These are phyloP conservation scores for Marronus borbonicus DNA, from an alignment of 2,888 invertebrate genomes.

Conservation along the genomic window DNA sequence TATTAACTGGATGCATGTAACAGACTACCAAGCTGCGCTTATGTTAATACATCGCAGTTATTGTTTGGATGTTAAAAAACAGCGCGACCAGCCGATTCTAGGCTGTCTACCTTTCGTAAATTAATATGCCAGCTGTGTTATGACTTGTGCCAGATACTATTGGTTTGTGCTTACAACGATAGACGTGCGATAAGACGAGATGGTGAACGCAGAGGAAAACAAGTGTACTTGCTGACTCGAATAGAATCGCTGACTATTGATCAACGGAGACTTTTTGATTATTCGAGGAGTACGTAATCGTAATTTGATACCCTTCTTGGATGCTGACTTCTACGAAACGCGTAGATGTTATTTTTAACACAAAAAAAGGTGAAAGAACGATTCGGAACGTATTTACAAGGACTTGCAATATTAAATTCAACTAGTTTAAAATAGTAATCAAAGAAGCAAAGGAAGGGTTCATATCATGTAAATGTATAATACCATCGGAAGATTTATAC, in stretches of 20 bases:
- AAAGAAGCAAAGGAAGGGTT: too few relatives aligned
- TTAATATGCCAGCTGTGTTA: constrained; percentile 26
- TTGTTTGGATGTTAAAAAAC: not conserved
- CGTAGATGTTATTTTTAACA: constrained; percentile 21
- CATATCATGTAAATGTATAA: too few relatives aligned
- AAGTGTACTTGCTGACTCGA: constrained; percentile 12
- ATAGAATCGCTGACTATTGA: constrained; percentile 12
- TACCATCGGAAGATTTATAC: too few relatives aligned
- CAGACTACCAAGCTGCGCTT: too few relatives aligned
- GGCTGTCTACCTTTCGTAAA: constrained; percentile 15
- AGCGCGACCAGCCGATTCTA: constrained; percentile 5
- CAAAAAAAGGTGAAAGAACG: constrained; percentile 2
- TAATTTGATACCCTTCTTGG: constrained; percentile 31
- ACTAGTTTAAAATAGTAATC: too few relatives aligned
- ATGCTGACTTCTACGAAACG: constrained; percentile 30
- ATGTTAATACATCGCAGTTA: not conserved
- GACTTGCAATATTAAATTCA: too few relatives aligned
- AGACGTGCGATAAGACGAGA: constrained; percentile 37
- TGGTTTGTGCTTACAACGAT: constrained; percentile 28
- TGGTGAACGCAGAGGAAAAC: not conserved
- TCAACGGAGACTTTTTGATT: constrained; percentile 34
- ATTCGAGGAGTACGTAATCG: constrained; percentile 34
- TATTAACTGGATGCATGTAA: not conserved
- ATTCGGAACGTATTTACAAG: not conserved
- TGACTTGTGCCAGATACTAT: constrained; percentile 16